Evolutionary conservation across 2,888 invertebrate species (phyloP), one percentile per base, ranked within the genome.

Genomic region (Cistogaster globosa): DNA sequence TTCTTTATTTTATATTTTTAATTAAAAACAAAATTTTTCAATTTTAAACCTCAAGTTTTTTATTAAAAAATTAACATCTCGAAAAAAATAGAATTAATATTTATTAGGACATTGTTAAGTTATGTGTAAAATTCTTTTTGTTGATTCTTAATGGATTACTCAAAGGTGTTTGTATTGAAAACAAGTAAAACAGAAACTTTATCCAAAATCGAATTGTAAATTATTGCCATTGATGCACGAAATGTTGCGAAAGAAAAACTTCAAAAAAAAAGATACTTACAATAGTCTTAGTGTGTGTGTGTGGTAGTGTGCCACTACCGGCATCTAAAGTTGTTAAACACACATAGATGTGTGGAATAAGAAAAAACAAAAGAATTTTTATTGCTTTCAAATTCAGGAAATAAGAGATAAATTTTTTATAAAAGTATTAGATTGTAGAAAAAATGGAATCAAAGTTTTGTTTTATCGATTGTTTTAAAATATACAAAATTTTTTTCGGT

Each of bases 121-220:
- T 32, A 6, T 42, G 12, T 42, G 2, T 12, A 42, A 6, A 42
- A 42, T 42, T 42, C 11, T 42, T 42, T 11, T 42, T 11, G 12
- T 42, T 11, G 1, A 12, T 42, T 42, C 42, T 12, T 42, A 42
- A 11, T 11, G 42, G 9, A 12, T 42, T 42, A 42, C 8, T 12
- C 12, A 20, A 8, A 36, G 1, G 5, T 48, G 16, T n/a, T n/a
- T 53, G 5, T n/a, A 48, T 53, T 53, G 18, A 42, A 8, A 32
- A 75, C 2, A 57, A 48, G n/a, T 51, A 72, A 32, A 16, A 69
- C 5, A 51, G 7, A 79, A 38, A 79, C 22, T 71, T 79, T 65
- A 26, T 36, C n/a, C 58, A 68, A 78, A 62, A 74, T 78, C 69
- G 63, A 84, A 75, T 75, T 69, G 83, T 79, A 84, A 84, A 79